Percentiles rank a stretch among this genome's conserved stretches.
Conservation (phyloP, 2,888 invertebrate genomes). For the Acleris laterana region DNA sequence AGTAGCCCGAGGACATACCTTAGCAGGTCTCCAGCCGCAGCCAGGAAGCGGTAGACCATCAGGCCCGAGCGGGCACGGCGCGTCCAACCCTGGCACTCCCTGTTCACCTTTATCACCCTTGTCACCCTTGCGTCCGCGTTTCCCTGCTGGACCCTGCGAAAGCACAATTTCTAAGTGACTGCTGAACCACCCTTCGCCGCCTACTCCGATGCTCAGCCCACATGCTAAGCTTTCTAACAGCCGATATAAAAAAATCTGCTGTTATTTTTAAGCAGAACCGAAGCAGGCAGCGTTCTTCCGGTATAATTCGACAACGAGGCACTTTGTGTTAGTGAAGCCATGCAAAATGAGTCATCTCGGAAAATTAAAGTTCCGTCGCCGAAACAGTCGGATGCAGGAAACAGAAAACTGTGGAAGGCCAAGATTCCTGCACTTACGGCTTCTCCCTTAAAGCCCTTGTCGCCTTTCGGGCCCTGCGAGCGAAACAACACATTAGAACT, state of each 20-base stretch:
- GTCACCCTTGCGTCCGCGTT: constrained; percentile 96
- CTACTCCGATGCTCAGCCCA: neutral
- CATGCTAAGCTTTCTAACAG: neutral
- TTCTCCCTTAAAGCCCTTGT: constrained; percentile 94
- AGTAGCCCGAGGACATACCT: constrained; percentile 81
- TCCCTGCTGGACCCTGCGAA: constrained; percentile 92
- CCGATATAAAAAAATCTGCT: neutral
- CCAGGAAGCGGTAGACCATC: constrained; percentile 98
- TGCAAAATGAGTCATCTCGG: constrained; percentile 37
- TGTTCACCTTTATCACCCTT: constrained; percentile 97
- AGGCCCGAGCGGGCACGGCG: constrained; percentile 98
- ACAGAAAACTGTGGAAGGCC: constrained; percentile 32
- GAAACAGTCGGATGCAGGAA: constrained; percentile 38
- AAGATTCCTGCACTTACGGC: constrained; percentile 85
- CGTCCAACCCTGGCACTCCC: constrained; percentile 98
- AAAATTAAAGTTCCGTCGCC: constrained; percentile 41
- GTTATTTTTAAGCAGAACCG: constrained; percentile 1
- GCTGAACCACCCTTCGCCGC: neutral
- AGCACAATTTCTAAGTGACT: constrained; percentile 29
- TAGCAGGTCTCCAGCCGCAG: constrained; percentile 96
- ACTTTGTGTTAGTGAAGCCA: constrained; percentile 36
- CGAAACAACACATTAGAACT: constrained; percentile 56
- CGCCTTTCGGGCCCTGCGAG: constrained; percentile 93
- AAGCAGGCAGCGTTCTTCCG: constrained; percentile 3
- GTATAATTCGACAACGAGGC: constrained; percentile 20